Percentiles rank a stretch among this genome's conserved stretches.
phyloP scores from a whole-genome alignment of 1,140 invertebrate genomes.

The Drosophila aff. region DNA sequence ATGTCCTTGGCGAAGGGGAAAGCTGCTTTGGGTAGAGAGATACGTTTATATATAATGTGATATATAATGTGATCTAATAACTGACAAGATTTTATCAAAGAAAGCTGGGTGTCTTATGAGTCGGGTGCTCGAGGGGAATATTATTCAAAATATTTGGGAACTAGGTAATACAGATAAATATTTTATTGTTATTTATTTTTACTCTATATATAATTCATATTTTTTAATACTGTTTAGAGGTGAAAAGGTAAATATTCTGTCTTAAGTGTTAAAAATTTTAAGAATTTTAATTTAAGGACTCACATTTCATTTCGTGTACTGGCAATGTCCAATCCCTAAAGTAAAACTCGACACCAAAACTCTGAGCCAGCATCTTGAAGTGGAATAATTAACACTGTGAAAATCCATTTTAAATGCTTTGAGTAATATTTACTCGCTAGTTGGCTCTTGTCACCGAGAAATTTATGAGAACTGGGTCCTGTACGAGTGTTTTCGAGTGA shows the following conservation, averaged over 20 bases:
- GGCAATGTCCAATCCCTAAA: conserved; percentile 4
- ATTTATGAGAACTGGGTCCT: conserved; percentile 56
- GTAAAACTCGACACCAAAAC: conserved; percentile 46
- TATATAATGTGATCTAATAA: conserved; percentile 20
- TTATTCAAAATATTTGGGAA: background rate
- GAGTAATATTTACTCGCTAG: conserved; percentile 65
- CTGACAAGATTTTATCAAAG: conserved; percentile 34
- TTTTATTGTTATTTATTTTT: background rate
- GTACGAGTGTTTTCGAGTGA: conserved; percentile 7
- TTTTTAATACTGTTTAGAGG: background rate
- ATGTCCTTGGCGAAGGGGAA: conserved; percentile 34
- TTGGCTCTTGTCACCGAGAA: conserved; percentile 29
- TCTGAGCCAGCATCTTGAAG: conserved; percentile 17
- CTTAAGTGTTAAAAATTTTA: too few relatives aligned
- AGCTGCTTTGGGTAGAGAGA: background rate
- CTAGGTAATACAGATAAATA: background rate
- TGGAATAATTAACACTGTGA: conserved; percentile 42
- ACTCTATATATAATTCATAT: background rate
- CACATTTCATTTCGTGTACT: background rate
- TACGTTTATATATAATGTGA: background rate
- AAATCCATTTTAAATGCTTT: conserved; percentile 66
- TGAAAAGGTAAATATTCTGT: background rate
- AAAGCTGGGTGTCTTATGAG: too few relatives aligned
- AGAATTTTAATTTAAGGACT: background rate
- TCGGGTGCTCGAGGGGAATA: background rate